Evolutionary conservation across 2,888 invertebrate species (phyloP).

Genomic region (Palloptera scutellata): DNA sequence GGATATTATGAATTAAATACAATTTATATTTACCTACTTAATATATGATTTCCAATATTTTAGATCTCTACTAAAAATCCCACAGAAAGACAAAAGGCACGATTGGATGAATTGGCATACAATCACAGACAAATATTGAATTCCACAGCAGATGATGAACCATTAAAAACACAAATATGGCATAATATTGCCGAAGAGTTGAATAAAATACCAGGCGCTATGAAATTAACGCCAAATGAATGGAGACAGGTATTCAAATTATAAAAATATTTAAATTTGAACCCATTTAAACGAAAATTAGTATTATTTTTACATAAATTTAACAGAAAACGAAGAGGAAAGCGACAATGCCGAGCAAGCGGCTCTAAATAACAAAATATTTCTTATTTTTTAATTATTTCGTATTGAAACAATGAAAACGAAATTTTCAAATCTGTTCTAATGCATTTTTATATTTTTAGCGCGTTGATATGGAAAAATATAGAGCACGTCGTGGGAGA

Average conservation of each 20-base stretch:
- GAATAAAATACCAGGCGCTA: slow-evolving; percentile 29
- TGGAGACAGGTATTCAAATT: slow-evolving; percentile 28
- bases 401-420: too few species aligned
- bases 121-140: slow-evolving; percentile 25
- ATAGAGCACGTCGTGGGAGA: slow-evolving; percentile 14
- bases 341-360: slow-evolving; percentile 7
- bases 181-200: slow-evolving; percentile 33
- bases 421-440: too few species aligned
- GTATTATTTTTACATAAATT: slow-evolving; percentile 26
- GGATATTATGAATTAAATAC: too few species aligned
- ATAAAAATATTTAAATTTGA: not conserved
- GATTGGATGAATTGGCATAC: slow-evolving; percentile 27
- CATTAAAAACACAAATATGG: slow-evolving; percentile 32
- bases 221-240: slow-evolving; percentile 22
- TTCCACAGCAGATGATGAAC: slow-evolving; percentile 25
- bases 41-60: too few species aligned
- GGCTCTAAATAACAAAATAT: not conserved
- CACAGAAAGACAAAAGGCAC: slow-evolving; percentile 23
- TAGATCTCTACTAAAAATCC: slow-evolving; percentile 6
- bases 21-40: too few species aligned
- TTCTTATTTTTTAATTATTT: too few species aligned
- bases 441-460: not conserved
- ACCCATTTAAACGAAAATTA: not conserved
- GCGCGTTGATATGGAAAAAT: slow-evolving; percentile 25
- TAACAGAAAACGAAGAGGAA: slow-evolving; percentile 19